Base-by-base conservation (phyloP, 2,888 invertebrate genomes). In the Eristalis intricaria region DNA sequence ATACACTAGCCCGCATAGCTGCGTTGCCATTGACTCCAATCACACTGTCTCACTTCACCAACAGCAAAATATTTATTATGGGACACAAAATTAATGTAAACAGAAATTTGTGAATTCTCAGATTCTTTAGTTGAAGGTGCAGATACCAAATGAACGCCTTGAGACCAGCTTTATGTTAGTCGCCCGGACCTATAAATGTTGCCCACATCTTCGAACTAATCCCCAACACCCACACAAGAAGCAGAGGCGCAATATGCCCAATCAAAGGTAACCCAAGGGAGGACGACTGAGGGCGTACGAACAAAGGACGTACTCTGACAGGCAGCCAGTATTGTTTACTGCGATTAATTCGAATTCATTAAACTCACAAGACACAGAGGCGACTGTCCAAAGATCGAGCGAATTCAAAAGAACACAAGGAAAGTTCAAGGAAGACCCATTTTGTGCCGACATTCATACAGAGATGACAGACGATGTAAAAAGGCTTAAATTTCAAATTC, bases 391-490 rank as follows among this genome's bases (percentile, higher is more conserved):
- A 8, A 50, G 50, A 50, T 50, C 5, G 50, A 19, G 19, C 8
- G 50, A 19, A 50, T 50, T 50, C 50, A 50, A 50, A 50, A 50
- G 50, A n/a, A n/a, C 8, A 8, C 50, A 50, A n/a, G 19, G 8
- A n/a, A n/a, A 19, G 19, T 50, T n/a, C 50, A 50, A 50, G 50
- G 50, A 50, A 50, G 50, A 50, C 19, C 19, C 50, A 50, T 50
- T 50, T 50, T 50, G 50, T 19, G 19, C 19, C 1, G 50, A 50
- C 50, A 19, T 2, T 19, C 38, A 50, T 26, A 61, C 15, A 75
- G 50, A 19, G 50, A 50, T 50, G 60, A 58, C 50, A 19, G 50
- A 50, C 50, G 66, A 66, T 76, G 75, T 66, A 65, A 76, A 26
- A 76, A 50, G 50, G 50, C 19, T 50, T 50, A 50, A 50, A 50